Evolutionary conservation across 2,888 invertebrate species (phyloP).

Genomic region (Microctonus hyperodae): DNA sequence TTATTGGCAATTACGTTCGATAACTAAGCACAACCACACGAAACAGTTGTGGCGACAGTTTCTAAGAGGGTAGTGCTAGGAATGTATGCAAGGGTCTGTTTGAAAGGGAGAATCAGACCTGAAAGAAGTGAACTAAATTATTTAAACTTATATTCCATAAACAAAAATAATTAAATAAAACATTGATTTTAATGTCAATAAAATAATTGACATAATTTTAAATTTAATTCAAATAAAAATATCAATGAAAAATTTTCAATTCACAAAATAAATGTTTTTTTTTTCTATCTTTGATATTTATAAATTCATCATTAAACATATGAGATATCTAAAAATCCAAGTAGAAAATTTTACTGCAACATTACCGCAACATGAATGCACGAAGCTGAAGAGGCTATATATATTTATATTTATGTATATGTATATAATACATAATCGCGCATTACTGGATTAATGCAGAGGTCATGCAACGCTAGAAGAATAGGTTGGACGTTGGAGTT

Average conservation of each 20-base stretch:
- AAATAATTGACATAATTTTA: not conserved
- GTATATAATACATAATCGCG: slow-evolving; percentile 10
- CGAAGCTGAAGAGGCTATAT: slow-evolving; percentile 16
- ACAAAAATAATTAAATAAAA: not conserved
- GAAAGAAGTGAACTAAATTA: not conserved
- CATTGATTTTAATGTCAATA: not conserved
- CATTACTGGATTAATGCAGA: slow-evolving; percentile 23
- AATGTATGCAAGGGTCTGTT: not conserved
- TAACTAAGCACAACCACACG: slow-evolving; percentile 24
- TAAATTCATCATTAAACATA: too few relatives aligned
- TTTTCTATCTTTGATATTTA: too few relatives aligned
- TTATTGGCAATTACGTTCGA: slow-evolving; percentile 27
- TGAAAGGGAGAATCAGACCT: not conserved
- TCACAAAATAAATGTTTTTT: too few relatives aligned
- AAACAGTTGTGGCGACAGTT: slow-evolving; percentile 20
- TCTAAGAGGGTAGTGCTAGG: not conserved
- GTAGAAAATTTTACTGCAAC: slow-evolving; percentile 23
- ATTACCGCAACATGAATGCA: slow-evolving; percentile 19
- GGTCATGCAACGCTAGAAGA: slow-evolving; percentile 27
- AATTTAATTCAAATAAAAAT: too few relatives aligned
- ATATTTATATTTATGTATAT: not conserved
- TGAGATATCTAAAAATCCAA: not conserved
- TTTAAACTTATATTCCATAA: not conserved
- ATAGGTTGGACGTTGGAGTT: slow-evolving; percentile 14
- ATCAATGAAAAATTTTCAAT: too few relatives aligned